Base-by-base conservation (phyloP, 2,888 invertebrate species). In the Eupithecia inturbata region DNA sequence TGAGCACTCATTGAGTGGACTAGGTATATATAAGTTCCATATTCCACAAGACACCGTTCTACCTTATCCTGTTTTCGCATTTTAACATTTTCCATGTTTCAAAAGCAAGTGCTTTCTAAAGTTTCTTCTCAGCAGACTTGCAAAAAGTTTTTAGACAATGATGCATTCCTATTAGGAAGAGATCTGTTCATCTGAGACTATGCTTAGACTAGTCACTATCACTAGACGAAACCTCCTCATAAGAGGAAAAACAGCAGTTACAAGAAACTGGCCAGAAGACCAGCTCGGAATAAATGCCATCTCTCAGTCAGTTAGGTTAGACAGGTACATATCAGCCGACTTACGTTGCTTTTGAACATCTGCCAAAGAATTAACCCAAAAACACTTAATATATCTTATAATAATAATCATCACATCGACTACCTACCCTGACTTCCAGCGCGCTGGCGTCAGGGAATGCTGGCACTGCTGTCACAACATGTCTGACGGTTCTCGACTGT, bases 401-500 rank as follows among this genome's bases (percentile, higher is more conserved):
- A 31, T 16, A 71, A 39, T 57, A 39, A 60, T 49, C 53, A 19
- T 33, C 39, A 28, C 14, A 14, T 72, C 70, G 26, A 68, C 36
- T 57, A 68, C 45, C 36, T 57, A 68, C 45, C 60, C n/a, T 60
- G 63, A 45, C 53, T 28, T 41, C 39, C 33, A 31, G 60, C 31
- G 28, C 28, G 45, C 45, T 69, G 72, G 72, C 78, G 77, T 74
- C 77, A 49, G n/a, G n/a, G 73, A 45, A 1, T 19, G n/a, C 19
- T 64, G 73, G 72, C 73, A n/a, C 5, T 7, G 36, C 36, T 76
- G 77, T 75, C 78, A 78, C 73, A 77, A 79, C 71, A 76, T 71
- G 28, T 33, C n/a, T 67, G 64, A 63, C 53, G 36, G 45, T 39
- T 22, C 45, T 19, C 33, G 28, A 14, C 49, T 45, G 26, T 19